A percentile compares a stretch with the other conserved stretches of the same genome.
These are phyloP conservation scores for Diuraphis noxia DNA, from an alignment of 1,140 invertebrate species.

Conservation along the genomic window DNA sequence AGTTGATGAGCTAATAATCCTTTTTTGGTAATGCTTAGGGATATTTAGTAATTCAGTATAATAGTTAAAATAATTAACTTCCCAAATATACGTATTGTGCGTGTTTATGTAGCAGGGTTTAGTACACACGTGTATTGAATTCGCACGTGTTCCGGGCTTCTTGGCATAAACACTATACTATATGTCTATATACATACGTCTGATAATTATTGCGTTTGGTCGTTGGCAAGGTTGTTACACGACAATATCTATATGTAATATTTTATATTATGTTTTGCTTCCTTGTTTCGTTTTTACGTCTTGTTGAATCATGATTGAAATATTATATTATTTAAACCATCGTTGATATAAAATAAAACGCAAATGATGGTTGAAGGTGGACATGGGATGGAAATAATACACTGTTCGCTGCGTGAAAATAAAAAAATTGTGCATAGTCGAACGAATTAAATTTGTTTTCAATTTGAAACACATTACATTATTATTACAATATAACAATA, in stretches of 20 bases:
- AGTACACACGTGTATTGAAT: not conserved
- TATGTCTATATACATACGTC: not conserved
- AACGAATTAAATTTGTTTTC: not conserved
- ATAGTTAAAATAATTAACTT: not conserved
- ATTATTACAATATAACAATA: not conserved
- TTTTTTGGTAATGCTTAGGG: not conserved
- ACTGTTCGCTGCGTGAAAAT: not conserved
- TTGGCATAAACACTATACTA: not conserved
- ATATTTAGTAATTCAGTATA: not conserved
- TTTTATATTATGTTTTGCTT: conserved; percentile 15
- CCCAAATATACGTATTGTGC: not conserved
- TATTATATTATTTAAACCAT: conserved; percentile 3
- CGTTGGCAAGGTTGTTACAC: conserved; percentile 41
- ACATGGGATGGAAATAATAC: not conserved
- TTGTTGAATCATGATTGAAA: conserved; percentile 32
- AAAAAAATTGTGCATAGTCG: not conserved
- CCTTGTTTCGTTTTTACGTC: conserved; percentile 39
- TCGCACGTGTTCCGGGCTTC: conserved; percentile 30
- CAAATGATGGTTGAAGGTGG: not conserved
- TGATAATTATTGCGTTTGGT: conserved; percentile 26
- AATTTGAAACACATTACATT: not conserved
- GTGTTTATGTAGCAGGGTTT: not conserved
- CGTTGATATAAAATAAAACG: conserved; percentile 1
- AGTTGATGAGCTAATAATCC: not conserved
- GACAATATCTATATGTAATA: not conserved